phyloP scores from a whole-genome alignment of 2,113 vertebrate species.

The Aegithalos caudatus region DNA sequence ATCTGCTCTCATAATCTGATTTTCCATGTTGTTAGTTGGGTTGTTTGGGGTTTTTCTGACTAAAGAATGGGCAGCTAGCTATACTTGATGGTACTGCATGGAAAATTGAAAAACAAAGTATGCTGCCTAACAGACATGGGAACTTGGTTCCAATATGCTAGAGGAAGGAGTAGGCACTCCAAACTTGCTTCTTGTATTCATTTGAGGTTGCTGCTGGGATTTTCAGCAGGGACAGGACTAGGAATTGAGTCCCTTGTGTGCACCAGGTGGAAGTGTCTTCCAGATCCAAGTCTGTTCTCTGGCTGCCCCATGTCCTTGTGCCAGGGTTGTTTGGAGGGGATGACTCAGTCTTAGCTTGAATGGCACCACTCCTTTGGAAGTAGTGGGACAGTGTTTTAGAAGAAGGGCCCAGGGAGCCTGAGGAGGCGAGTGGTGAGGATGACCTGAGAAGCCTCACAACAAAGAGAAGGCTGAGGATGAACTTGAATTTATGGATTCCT shows the following conservation, averaged over 20 bases:
- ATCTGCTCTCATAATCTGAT: not conserved
- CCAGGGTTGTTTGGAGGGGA: not conserved
- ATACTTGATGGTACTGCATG: not conserved
- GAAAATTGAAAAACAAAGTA: not conserved
- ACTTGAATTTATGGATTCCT: not conserved
- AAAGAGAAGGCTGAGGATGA: not conserved
- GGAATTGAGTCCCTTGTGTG: not conserved
- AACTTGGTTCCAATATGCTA: not conserved
- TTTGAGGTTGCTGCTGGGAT: not conserved
- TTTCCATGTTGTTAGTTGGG: not conserved
- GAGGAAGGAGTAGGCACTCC: not conserved
- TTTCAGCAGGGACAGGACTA: not conserved
- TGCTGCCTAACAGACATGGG: not conserved
- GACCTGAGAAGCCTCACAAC: not conserved
- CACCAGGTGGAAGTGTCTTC: not conserved
- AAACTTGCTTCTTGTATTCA: not conserved
- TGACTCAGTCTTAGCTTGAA: not conserved
- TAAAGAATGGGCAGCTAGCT: not conserved
- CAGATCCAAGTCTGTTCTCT: not conserved
- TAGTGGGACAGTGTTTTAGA: not conserved
- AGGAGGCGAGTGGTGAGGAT: not conserved
- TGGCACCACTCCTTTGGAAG: not conserved
- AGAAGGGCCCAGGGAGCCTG: accelerated
- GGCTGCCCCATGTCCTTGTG: not conserved
- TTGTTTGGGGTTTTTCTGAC: not conserved